These are phyloP conservation scores for Carcinoscorpius rotundicauda DNA, from an alignment of 1,140 invertebrate species.

Conservation along the genomic window DNA sequence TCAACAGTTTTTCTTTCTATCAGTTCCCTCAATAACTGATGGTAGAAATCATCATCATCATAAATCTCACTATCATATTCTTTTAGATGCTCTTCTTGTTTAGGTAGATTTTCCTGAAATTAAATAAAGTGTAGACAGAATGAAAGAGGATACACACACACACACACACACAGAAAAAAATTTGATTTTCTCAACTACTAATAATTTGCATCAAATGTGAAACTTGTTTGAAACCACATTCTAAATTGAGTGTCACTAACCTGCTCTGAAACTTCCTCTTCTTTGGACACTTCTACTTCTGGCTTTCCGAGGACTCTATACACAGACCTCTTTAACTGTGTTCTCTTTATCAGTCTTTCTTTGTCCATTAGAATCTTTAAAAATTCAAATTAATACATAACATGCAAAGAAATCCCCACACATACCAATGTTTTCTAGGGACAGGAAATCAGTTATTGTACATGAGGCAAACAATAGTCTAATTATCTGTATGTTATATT, in stretches of 20 bases:
- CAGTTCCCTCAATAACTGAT: constrained; percentile 76
- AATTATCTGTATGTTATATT: no score
- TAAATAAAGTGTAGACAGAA: constrained; percentile 10
- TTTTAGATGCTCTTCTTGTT: constrained; percentile 32
- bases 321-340: constrained; percentile 61
- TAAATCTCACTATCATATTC: constrained; percentile 75
- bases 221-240: no score
- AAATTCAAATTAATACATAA: neutral
- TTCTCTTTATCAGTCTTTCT: constrained; percentile 57
- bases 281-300: neutral
- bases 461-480: no score
- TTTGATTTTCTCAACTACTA: no score
- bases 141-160: constrained; percentile 8
- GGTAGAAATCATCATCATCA: constrained; percentile 95
- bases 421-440: no score
- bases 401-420: no score
- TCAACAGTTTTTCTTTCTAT: constrained; percentile 76
- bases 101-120: constrained; percentile 24
- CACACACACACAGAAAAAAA: no score
- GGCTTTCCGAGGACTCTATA: constrained; percentile 53
- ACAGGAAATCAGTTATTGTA: no score
- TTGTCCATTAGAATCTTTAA: constrained; percentile 55
- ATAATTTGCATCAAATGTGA: no score
- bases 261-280: no score
- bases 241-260: no score